Base-by-base conservation (phyloP, 1,140 invertebrate genomes). In the Harlomillsia oculata region DNA sequence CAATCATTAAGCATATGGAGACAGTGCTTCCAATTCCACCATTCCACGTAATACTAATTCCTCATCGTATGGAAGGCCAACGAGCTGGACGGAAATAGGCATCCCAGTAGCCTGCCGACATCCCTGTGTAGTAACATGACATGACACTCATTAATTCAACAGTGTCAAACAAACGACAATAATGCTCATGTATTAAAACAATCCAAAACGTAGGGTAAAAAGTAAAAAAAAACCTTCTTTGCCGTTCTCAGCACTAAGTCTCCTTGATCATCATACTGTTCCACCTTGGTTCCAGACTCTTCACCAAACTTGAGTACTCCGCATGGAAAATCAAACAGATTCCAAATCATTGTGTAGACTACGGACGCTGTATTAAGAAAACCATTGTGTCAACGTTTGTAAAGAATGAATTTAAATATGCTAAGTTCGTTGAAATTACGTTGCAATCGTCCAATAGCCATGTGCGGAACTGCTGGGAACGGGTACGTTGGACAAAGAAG, bases 41-140 rank as follows among this genome's bases (percentile, higher is more conserved):
- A 71, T 70, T 25, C 69, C 63, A 13, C 65, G 36, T n/a, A 71
- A 57, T 34, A 71, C 63, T 25, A 67, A 44, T 60, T 74, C 72
- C 52, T 74, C 72, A 48, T 69, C 60, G 65, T 64, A 74, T 8
- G 72, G 72, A 8, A 71, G 66, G 0, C 66, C 68, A 11, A 71
- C 68, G 5, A 72, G 49, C 63, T 74, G 72, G 8, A 73, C 69
- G 43, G 65, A 64, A 6, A 74, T 61, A 5, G 72, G 72, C 57
- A 72, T 63, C 18, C 70, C 70, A 8, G 59, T 59, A 4, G 70
- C 59, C 13, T 64, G 25, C 23, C 37, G 32, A 0, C 26, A 21
- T 25, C 34, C 56, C 61, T 63, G 25, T 5, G 51, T 26, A 16
- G 40, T 25, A 8, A 16, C 4, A 54, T 11, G 9, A 3, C 25